Percentiles rank a stretch among this genome's conserved stretches.
Evolutionary conservation across 1,140 invertebrate species (phyloP).

Genomic region (Kradibia gibbosae): DNA sequence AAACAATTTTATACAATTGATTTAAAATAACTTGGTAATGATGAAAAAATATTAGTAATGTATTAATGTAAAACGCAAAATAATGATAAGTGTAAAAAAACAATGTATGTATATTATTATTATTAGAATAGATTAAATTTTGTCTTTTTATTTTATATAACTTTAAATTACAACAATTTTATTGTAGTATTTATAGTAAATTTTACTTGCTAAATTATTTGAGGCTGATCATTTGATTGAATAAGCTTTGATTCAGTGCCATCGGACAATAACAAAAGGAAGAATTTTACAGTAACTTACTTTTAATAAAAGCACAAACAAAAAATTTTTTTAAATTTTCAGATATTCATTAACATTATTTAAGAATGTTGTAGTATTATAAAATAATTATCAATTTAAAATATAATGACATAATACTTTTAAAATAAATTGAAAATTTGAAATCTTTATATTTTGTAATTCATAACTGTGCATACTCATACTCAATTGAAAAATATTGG

Average conservation of each 20-base stretch:
- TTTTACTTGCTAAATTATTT: slow-evolving; percentile 35
- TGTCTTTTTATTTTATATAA: slow-evolving; percentile 42
- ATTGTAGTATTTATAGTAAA: slow-evolving; percentile 45
- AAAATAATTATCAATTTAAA: neutral
- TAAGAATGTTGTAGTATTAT: neutral
- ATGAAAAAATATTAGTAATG: slow-evolving; percentile 11
- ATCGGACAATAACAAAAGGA: slow-evolving; percentile 43
- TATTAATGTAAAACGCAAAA: slow-evolving; percentile 24
- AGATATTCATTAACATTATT: neutral
- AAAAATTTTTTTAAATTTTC: neutral
- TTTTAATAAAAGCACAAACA: slow-evolving; percentile 37
- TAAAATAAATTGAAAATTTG: too few relatives aligned
- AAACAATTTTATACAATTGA: slow-evolving; percentile 26
- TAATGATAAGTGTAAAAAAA: slow-evolving; percentile 19
- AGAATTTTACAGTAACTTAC: slow-evolving; percentile 44
- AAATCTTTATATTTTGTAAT: too few relatives aligned
- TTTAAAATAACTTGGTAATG: slow-evolving; percentile 43
- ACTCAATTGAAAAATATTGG: too few relatives aligned
- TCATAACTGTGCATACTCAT: too few relatives aligned
- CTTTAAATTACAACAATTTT: slow-evolving; percentile 45
- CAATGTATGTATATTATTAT: slow-evolving; percentile 10
- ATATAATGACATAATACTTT: neutral
- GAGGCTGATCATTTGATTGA: slow-evolving; percentile 35
- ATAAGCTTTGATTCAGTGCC: slow-evolving; percentile 31
- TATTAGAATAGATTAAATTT: slow-evolving; percentile 37